Conservation (phyloP, 2,113 vertebrate genomes). For the Amblyopsis rosae region DNA sequence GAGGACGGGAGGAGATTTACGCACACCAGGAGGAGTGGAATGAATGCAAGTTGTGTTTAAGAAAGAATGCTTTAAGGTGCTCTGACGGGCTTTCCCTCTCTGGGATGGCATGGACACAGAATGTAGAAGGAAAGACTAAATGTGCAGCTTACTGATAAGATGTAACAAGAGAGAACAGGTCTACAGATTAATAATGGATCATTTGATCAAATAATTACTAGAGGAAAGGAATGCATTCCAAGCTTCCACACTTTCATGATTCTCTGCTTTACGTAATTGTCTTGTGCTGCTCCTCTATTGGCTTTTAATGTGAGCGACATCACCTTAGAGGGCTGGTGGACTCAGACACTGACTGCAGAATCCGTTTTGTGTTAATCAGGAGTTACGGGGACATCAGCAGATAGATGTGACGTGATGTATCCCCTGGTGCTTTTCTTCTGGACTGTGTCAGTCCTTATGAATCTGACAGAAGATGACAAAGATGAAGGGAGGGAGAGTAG, state of each 20-base stretch:
- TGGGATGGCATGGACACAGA: conserved; percentile 38
- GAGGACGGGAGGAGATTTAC: conserved; percentile 2
- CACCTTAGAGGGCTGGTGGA: conserved; percentile 16
- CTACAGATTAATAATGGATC: neutral
- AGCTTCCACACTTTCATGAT: conserved; percentile 45
- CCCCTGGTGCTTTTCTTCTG: conserved; percentile 65
- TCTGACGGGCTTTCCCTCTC: conserved; percentile 24
- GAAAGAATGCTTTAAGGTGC: conserved; percentile 18
- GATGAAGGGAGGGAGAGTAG: neutral
- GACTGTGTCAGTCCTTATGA: conserved; percentile 50
- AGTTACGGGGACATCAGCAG: conserved; percentile 23
- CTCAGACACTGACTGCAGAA: conserved; percentile 10
- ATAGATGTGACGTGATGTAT: conserved; percentile 45
- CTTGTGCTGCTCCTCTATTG: conserved; percentile 26
- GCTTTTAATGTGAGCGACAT: conserved; percentile 31
- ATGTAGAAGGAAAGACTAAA: conserved; percentile 46
- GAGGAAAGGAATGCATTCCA: conserved; percentile 21
- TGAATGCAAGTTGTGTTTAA: conserved; percentile 54
- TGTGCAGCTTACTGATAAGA: conserved; percentile 11
- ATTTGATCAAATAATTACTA: conserved; percentile 29
- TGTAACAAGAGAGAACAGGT: conserved; percentile 12
- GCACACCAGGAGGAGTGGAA: conserved; percentile 6
- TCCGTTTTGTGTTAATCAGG: conserved; percentile 47
- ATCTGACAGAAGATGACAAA: neutral
- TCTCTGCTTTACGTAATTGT: conserved; percentile 32